These are phyloP conservation scores for Poecilia gillii DNA, from an alignment of 2,797 vertebrate species.

Conservation along the genomic window DNA sequence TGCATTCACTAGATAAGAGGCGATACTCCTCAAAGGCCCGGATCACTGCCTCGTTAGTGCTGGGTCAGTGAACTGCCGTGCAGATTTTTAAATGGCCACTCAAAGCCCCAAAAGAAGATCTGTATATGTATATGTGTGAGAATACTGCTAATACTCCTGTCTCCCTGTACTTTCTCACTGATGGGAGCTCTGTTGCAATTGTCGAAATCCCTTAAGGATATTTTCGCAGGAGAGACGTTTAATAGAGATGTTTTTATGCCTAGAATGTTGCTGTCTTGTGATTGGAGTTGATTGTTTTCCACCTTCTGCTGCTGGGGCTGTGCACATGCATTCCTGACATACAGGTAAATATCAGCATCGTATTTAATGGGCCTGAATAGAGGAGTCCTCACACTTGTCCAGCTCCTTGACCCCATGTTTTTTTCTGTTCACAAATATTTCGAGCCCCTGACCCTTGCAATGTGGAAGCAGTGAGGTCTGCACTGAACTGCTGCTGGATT, in stretches of 20 bases:
- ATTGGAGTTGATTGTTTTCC: constrained; percentile 19
- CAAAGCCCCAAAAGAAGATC: constrained; percentile 54
- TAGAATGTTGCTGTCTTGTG: constrained; percentile 32
- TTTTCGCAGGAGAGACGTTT: constrained; percentile 41
- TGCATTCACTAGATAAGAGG: constrained; percentile 72
- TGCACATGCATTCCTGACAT: constrained; percentile 30
- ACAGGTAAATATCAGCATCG: constrained; percentile 61
- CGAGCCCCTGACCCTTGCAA: constrained; percentile 55
- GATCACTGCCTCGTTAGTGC: constrained; percentile 69
- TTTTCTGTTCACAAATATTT: constrained; percentile 37
- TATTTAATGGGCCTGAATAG: constrained; percentile 66
- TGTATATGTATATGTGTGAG: constrained; percentile 31
- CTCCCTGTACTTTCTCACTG: constrained; percentile 62
- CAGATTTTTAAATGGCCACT: constrained; percentile 80
- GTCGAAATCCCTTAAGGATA: constrained; percentile 30
- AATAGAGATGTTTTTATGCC: constrained; percentile 49
- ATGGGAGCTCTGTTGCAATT: constrained; percentile 51
- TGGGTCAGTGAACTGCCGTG: constrained; percentile 80
- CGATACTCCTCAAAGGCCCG: constrained; percentile 52
- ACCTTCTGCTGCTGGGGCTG: constrained; percentile 20
- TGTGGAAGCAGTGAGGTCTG: constrained; percentile 51
- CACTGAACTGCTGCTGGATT: constrained; percentile 57
- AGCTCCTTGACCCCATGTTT: constrained; percentile 59
- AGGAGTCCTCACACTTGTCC: constrained; percentile 46
- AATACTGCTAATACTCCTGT: constrained; percentile 16